These are phyloP conservation scores for Ischnus inquisitorius DNA, from an alignment of 2,888 invertebrate genomes.

Conservation along the genomic window DNA sequence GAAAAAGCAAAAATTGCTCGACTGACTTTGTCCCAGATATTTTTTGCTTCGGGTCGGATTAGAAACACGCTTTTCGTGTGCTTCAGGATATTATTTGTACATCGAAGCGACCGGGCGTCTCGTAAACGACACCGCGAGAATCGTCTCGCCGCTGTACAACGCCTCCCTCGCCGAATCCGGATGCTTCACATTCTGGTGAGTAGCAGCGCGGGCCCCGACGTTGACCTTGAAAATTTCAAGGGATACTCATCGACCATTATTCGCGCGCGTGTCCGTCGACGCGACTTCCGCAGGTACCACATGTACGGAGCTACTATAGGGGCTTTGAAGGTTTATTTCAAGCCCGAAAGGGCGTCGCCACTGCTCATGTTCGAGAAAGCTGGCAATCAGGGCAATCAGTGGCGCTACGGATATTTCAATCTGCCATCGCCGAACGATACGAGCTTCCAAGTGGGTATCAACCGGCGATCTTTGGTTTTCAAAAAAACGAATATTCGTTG, in stretches of 20 bases:
- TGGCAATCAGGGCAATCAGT: constrained; percentile 90
- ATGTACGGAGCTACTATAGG: constrained; percentile 91
- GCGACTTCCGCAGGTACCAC: constrained; percentile 88
- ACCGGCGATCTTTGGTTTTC: background rate
- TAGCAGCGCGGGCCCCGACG: background rate
- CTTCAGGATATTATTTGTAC: constrained; percentile 92
- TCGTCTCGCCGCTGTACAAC: constrained; percentile 91
- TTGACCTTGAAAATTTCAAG: background rate
- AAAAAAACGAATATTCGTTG: constrained; percentile 1
- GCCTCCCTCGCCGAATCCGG: constrained; percentile 83
- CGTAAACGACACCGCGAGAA: constrained; percentile 90
- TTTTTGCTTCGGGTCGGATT: background rate
- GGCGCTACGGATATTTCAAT: constrained; percentile 87
- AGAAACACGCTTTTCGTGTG: background rate
- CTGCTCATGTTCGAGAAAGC: constrained; percentile 88
- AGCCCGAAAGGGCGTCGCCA: constrained; percentile 83
- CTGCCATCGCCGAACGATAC: constrained; percentile 83
- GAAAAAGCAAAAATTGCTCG: too few relatives aligned
- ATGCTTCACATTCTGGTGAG: constrained; percentile 86
- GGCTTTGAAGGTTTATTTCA: constrained; percentile 87
- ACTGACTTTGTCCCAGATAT: too few relatives aligned
- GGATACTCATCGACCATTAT: background rate
- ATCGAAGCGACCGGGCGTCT: constrained; percentile 90
- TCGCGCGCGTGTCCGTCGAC: background rate
- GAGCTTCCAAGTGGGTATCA: constrained; percentile 81